Conservation (phyloP, 2,888 invertebrate species). For the Morpho helenor region DNA sequence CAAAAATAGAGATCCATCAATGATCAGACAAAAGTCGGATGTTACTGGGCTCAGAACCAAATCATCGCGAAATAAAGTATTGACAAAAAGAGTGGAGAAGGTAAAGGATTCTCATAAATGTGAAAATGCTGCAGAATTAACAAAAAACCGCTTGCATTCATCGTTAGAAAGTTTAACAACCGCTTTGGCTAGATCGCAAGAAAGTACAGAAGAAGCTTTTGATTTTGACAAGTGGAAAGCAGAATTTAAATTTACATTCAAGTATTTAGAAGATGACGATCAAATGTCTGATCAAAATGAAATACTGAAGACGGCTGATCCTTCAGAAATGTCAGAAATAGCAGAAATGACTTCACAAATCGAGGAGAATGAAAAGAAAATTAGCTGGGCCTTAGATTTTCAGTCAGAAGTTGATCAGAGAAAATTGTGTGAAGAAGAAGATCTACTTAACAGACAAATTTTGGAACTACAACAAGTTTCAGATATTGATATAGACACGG, state of each 20-base stretch:
- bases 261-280: conserved; percentile 67
- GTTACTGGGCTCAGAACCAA: conserved; percentile 78
- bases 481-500: conserved; percentile 88
- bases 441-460: conserved; percentile 86
- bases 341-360: conserved; percentile 75
- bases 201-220: conserved; percentile 61
- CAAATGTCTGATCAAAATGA: conserved; percentile 62
- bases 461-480: conserved; percentile 85
- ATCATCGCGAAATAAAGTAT: conserved; percentile 52
- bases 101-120: conserved; percentile 43
- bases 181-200: conserved; percentile 62
- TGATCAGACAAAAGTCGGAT: conserved; percentile 80
- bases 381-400: conserved; percentile 81
- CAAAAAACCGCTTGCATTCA: conserved; percentile 65
- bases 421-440: conserved; percentile 87
- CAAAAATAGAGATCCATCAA: conserved; percentile 51
- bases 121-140: conserved; percentile 46
- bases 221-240: conserved; percentile 72
- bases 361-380: conserved; percentile 75
- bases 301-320: conserved; percentile 63
- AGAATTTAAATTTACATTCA: conserved; percentile 63
- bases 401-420: conserved; percentile 86
- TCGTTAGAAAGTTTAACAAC: conserved; percentile 67
- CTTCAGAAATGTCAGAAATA: conserved; percentile 72
- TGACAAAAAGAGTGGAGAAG: conserved; percentile 54